These are phyloP conservation scores for Anolis carolinensis DNA, from an alignment of 2,113 vertebrate genomes.

Conservation along the genomic window DNA sequence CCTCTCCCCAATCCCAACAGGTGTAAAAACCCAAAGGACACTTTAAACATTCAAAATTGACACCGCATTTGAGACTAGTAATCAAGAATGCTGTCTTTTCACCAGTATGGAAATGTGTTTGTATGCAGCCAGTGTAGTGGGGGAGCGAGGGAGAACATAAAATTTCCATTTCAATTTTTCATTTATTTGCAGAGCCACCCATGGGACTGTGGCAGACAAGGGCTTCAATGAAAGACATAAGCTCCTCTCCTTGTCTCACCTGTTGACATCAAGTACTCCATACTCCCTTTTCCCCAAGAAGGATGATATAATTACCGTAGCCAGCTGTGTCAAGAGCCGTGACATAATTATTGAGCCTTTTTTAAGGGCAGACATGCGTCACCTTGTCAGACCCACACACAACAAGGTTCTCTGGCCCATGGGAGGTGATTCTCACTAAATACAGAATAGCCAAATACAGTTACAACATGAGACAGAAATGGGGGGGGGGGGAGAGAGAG, in stretches of 20 bases:
- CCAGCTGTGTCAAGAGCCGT: not conserved
- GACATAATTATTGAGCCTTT: not conserved
- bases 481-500: not conserved
- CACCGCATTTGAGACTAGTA: conserved; percentile 34
- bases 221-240: not conserved
- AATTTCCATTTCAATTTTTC: conserved; percentile 12
- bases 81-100: conserved; percentile 25
- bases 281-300: conserved; percentile 14
- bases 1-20: not conserved
- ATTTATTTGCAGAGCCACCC: conserved; percentile 8
- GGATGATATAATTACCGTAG: conserved; percentile 29
- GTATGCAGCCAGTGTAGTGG: accelerated
- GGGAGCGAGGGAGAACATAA: not conserved
- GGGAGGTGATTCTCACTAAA: conserved; percentile 29
- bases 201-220: not conserved
- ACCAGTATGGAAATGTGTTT: not conserved
- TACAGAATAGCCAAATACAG: not conserved
- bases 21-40: not conserved
- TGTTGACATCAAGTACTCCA: conserved; percentile 12
- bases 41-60: not conserved
- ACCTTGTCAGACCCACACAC: not conserved
- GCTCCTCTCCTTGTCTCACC: not conserved
- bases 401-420: not conserved
- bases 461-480: not conserved
- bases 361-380: not conserved